Conservation (phyloP, 2,113 vertebrate species). For the Ciconia maguari region DNA sequence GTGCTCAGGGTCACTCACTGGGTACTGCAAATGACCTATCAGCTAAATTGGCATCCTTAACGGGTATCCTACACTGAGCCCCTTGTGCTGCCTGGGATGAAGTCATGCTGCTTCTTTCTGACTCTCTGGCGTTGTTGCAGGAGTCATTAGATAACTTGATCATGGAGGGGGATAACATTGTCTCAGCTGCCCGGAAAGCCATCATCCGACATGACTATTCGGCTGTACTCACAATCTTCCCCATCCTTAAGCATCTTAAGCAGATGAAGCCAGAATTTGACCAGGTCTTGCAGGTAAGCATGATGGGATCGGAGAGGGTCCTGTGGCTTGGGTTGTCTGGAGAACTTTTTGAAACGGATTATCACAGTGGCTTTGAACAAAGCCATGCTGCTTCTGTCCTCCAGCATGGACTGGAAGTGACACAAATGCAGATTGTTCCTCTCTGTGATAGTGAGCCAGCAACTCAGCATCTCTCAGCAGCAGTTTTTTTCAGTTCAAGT, state of each 20-base stretch:
- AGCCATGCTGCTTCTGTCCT: not conserved
- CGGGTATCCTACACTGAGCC: not conserved
- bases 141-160: constrained; percentile 94
- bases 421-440: not conserved
- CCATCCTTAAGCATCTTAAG: constrained; percentile 93
- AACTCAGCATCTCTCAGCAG: not conserved
- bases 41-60: not conserved
- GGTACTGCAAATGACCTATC: not conserved
- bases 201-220: constrained; percentile 94
- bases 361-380: not conserved
- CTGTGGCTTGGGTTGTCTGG: not conserved
- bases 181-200: constrained; percentile 88
- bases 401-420: not conserved
- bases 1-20: not conserved
- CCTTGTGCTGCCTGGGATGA: not conserved
- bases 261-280: constrained; percentile 95
- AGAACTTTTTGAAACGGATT: not conserved
- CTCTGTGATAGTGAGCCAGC: not conserved
- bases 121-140: constrained; percentile 67
- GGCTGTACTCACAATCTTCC: constrained; percentile 94
- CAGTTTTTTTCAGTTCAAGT: not conserved
- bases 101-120: not conserved
- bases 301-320: not conserved
- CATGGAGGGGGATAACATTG: constrained; percentile 95
- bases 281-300: constrained; percentile 88